These are phyloP conservation scores for Parthenolecanium corni DNA, from an alignment of 2,888 invertebrate species.

Conservation along the genomic window DNA sequence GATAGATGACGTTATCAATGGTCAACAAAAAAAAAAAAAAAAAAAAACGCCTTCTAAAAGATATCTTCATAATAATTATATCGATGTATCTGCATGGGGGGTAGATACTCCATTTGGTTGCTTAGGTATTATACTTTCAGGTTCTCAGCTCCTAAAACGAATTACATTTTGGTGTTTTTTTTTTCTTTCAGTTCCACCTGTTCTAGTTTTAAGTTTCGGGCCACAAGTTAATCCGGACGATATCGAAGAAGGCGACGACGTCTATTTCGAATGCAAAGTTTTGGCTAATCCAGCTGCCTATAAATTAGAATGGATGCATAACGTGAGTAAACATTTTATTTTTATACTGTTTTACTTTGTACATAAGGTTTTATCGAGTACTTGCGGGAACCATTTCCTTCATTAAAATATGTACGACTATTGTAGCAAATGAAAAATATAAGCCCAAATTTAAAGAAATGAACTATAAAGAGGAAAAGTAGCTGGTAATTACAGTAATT, in stretches of 20 bases:
- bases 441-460: not conserved
- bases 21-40: no score
- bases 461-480: not conserved
- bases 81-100: no score
- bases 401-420: no score
- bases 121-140: no score
- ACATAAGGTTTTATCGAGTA: not conserved
- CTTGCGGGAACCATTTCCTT: not conserved
- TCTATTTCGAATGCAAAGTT: conserved; percentile 69
- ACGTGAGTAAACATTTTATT: conserved; percentile 48
- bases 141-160: no score
- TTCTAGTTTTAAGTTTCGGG: conserved; percentile 56
- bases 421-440: no score
- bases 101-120: no score
- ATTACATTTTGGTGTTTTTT: no score
- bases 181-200: conserved; percentile 64
- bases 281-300: conserved; percentile 65
- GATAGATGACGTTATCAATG: no score
- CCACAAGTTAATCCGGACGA: conserved; percentile 64
- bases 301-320: conserved; percentile 69
- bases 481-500: no score
- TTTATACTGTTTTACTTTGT: not conserved
- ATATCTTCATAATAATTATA: no score
- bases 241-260: conserved; percentile 69
- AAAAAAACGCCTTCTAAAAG: no score